Evolutionary conservation across 1,140 invertebrate species (phyloP).

Genomic region (Euwallacea fornicatus): DNA sequence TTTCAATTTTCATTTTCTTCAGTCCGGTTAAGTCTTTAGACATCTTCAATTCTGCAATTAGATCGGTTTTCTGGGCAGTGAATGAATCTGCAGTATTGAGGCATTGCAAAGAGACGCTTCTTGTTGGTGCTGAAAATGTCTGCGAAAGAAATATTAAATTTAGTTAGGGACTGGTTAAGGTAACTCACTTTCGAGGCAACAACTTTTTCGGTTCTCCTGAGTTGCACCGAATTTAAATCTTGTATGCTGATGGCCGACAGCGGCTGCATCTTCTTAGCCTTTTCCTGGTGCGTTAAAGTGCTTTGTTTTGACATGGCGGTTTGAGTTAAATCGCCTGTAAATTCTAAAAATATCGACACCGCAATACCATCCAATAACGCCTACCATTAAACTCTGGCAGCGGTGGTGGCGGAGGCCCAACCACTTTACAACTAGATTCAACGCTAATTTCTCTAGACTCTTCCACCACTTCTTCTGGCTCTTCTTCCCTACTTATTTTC

Average conservation of each 20-base stretch:
- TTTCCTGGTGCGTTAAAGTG: slow-evolving; percentile 44
- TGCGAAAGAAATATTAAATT: slow-evolving; percentile 47
- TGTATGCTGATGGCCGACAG: slow-evolving; percentile 82
- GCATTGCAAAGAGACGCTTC: slow-evolving; percentile 72
- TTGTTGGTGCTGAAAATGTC: slow-evolving; percentile 75
- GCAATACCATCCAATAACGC: not conserved
- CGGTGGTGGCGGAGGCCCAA: slow-evolving; percentile 61
- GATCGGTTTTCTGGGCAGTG: slow-evolving; percentile 75
- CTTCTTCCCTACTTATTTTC: not conserved
- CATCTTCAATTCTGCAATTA: slow-evolving; percentile 87
- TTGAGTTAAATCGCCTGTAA: slow-evolving; percentile 38
- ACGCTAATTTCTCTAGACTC: slow-evolving; percentile 18
- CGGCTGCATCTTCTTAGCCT: slow-evolving; percentile 63
- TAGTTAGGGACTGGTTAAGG: not conserved
- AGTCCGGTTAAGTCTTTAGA: slow-evolving; percentile 89
- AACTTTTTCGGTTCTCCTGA: slow-evolving; percentile 74
- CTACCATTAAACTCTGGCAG: slow-evolving; percentile 53
- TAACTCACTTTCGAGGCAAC: slow-evolving; percentile 57
- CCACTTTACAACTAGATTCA: slow-evolving; percentile 2
- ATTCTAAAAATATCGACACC: not conserved
- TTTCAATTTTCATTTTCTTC: slow-evolving; percentile 86
- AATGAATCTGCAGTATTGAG: slow-evolving; percentile 67
- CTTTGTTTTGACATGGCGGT: slow-evolving; percentile 26
- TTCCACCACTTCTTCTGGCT: not conserved
- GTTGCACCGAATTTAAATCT: slow-evolving; percentile 77